These are phyloP conservation scores for Caerostris darwini DNA, from an alignment of 1,140 invertebrate genomes.

Conservation along the genomic window DNA sequence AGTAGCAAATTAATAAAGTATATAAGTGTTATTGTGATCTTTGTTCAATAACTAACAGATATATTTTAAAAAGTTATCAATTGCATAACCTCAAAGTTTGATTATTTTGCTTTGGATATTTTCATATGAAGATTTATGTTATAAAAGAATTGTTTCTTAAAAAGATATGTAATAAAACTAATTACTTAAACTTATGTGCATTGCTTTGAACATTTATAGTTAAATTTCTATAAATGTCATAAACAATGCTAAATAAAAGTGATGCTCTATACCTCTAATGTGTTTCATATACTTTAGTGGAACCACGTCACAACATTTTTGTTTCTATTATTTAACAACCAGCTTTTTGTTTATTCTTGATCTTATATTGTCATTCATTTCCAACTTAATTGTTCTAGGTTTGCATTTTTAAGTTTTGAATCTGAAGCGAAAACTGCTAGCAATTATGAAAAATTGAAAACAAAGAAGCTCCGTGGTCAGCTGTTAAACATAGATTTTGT, in stretches of 20 bases:
- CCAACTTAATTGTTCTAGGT: neutral
- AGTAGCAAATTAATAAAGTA: neutral
- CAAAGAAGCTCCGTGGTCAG: neutral
- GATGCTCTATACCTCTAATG: slow-evolving; percentile 27
- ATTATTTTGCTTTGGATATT: neutral
- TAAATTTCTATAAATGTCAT: neutral
- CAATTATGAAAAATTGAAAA: neutral
- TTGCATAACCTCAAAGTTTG: neutral
- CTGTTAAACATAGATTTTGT: slow-evolving; percentile 1
- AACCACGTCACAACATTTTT: slow-evolving; percentile 48
- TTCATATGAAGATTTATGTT: neutral
- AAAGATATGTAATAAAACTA: neutral
- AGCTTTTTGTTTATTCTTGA: neutral
- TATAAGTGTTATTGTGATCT: neutral
- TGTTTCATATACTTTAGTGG: slow-evolving; percentile 14
- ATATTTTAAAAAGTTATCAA: neutral
- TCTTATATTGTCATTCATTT: neutral
- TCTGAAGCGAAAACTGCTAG: slow-evolving; percentile 5
- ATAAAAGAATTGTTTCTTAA: neutral
- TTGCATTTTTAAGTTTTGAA: neutral
- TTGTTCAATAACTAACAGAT: neutral
- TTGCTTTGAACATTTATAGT: slow-evolving; percentile 40
- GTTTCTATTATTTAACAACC: neutral
- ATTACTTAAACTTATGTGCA: neutral
- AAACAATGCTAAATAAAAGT: slow-evolving; percentile 54